These are phyloP conservation scores for Heterochromis multidens DNA, from an alignment of 2,113 vertebrate genomes.

Conservation along the genomic window DNA sequence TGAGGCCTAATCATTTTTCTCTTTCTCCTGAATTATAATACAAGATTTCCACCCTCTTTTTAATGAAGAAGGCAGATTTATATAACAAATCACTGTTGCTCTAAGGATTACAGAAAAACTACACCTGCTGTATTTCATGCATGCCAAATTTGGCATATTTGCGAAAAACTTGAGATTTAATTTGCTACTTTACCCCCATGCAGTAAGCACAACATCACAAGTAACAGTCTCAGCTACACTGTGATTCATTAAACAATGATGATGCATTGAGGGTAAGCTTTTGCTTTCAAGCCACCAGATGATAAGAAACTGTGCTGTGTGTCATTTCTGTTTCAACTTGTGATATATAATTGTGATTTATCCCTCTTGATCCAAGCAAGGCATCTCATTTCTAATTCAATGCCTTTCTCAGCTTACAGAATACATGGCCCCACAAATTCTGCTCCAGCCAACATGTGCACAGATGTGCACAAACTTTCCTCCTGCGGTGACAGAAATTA, in stretches of 20 bases:
- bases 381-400: slow-evolving; percentile 8
- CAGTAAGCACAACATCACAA: not conserved
- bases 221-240: not conserved
- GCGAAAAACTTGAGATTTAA: not conserved
- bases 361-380: not conserved
- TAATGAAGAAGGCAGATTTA: not conserved
- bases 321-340: slow-evolving; percentile 12
- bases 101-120: not conserved
- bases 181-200: not conserved
- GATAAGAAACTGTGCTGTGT: not conserved
- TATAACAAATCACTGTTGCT: not conserved
- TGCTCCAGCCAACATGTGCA: not conserved
- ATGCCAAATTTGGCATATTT: not conserved
- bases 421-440: not conserved
- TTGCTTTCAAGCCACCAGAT: not conserved
- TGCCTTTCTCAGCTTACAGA: not conserved
- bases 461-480: slow-evolving; percentile 29
- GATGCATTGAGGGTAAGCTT: not conserved
- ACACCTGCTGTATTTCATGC: not conserved
- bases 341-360: slow-evolving; percentile 3
- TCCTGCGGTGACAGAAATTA: slow-evolving; percentile 46
- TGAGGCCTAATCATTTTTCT: not conserved
- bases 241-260: not conserved
- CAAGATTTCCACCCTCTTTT: not conserved
- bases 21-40: not conserved